Evolutionary conservation across 2,113 vertebrate species (phyloP), one percentile per base, ranked within the genome.

Genomic region (Amazona guildingii): DNA sequence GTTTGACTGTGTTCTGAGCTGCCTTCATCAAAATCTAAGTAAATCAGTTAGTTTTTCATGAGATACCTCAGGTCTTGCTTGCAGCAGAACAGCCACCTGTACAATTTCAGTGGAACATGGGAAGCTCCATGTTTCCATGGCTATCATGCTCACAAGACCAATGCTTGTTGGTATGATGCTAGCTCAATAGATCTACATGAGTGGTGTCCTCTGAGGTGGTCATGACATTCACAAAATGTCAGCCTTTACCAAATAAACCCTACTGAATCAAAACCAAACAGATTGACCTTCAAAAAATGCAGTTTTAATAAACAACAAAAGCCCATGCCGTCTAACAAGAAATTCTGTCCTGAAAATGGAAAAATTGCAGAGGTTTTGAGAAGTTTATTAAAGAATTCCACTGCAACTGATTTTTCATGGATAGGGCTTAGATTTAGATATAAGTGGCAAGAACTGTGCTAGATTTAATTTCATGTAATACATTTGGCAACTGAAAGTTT

Each of bases 211-310:
- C 87, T 73, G 63, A 90, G 31, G 51, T 66, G 41, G 54, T 69
- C 44, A 75, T 93, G 90, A 90, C 79, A 89, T 93, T 96, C 41
- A 74, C 33, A 87, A 94, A 95, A 94, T 86, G 69, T 76, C 64
- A 88, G 1, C 68, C 55, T 84, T 94, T 72, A 81, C 43, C 61
- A 41, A 83, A 39, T 68, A 92, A 90, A 76, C 28, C 15, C 23
- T 52, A 39, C 2, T 64, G 61, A 91, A 87, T 68, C 48, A 87
- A 92, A 89, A 24, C 6, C 20, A 92, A 91, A 75, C 8, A 82
- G 64, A 92, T 28, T 66, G 61, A 73, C 52, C 20, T 85, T 88
- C 49, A 89, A 43, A 90, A 73, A 74, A 31, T 48, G 44, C 8
- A 55, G 8, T 84, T 94, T 90, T 72, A 79, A 87, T 95, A 79